phyloP scores from a whole-genome alignment of 2,113 vertebrate species.

The Periophthalmodon schlosseri region DNA sequence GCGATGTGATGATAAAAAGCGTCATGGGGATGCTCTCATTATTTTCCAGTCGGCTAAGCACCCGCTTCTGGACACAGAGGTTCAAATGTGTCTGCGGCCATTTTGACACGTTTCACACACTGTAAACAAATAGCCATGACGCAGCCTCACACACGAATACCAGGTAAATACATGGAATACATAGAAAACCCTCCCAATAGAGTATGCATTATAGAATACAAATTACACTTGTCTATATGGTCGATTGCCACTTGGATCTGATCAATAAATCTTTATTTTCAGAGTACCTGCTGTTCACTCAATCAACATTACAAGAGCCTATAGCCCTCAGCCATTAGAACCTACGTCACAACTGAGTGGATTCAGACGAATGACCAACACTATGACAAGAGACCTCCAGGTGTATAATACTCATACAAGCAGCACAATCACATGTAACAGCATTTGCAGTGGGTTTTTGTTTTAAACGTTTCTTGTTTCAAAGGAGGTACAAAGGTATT shows the following conservation, averaged over 20 bases:
- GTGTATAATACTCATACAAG: neutral
- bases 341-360: neutral
- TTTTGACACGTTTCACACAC: conserved; percentile 10
- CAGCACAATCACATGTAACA: neutral
- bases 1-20: conserved; percentile 19
- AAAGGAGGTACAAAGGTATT: neutral
- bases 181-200: neutral
- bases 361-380: neutral
- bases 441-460: neutral
- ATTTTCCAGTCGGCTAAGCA: conserved; percentile 54
- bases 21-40: conserved; percentile 47
- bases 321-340: neutral
- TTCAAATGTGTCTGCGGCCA: conserved; percentile 29
- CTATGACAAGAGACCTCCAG: neutral
- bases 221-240: neutral
- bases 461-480: neutral
- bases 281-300: neutral
- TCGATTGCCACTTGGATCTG: neutral
- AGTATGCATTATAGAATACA: neutral
- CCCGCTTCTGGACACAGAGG: conserved; percentile 33
- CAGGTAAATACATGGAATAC: neutral
- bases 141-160: neutral
- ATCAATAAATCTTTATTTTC: conserved; percentile 1
- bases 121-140: conserved; percentile 16
- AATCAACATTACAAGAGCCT: neutral